phyloP scores from a whole-genome alignment of 2,888 invertebrate species.

The Formica aserva region DNA sequence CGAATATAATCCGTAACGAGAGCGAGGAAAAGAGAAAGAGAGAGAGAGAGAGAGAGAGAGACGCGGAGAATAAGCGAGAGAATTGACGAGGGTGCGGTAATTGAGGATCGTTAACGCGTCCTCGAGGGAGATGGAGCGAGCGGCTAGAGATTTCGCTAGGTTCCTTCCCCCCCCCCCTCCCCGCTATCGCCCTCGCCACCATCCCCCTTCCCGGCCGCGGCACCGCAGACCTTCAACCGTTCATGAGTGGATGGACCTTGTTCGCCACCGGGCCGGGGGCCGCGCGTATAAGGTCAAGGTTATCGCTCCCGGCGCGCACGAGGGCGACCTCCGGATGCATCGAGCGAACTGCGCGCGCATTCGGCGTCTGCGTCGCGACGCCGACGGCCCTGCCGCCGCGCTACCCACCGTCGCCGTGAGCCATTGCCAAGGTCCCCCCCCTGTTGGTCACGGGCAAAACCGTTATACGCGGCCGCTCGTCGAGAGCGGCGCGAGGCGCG shows the following conservation, averaged over 20 bases:
- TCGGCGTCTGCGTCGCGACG: slow-evolving; percentile 80
- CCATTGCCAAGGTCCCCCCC: slow-evolving; percentile 81
- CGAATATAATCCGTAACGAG: neutral
- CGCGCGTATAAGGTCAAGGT: slow-evolving; percentile 81
- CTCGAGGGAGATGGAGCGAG: slow-evolving; percentile 71
- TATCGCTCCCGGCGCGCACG: slow-evolving; percentile 64
- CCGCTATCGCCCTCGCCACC: neutral
- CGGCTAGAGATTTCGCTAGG: slow-evolving; percentile 68
- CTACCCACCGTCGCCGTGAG: slow-evolving; percentile 66
- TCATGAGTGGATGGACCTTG: slow-evolving; percentile 76
- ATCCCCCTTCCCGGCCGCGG: slow-evolving; percentile 54
- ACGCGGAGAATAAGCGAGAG: slow-evolving; percentile 47
- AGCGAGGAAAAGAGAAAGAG: slow-evolving; percentile 16
- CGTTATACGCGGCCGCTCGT: slow-evolving; percentile 71
- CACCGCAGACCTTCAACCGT: slow-evolving; percentile 71
- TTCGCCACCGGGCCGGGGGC: slow-evolving; percentile 72
- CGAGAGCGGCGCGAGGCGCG: slow-evolving; percentile 51
- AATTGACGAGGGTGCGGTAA: slow-evolving; percentile 66
- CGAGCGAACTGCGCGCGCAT: slow-evolving; percentile 78
- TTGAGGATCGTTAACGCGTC: slow-evolving; percentile 74
- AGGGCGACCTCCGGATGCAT: slow-evolving; percentile 74
- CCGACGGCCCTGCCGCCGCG: slow-evolving; percentile 43
- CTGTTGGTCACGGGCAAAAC: slow-evolving; percentile 82
- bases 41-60: slow-evolving; percentile 16
- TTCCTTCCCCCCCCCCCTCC: slow-evolving; percentile 48